Evolutionary conservation across 2,888 invertebrate genomes (phyloP).

Genomic region (Sminthurinus aureus): DNA sequence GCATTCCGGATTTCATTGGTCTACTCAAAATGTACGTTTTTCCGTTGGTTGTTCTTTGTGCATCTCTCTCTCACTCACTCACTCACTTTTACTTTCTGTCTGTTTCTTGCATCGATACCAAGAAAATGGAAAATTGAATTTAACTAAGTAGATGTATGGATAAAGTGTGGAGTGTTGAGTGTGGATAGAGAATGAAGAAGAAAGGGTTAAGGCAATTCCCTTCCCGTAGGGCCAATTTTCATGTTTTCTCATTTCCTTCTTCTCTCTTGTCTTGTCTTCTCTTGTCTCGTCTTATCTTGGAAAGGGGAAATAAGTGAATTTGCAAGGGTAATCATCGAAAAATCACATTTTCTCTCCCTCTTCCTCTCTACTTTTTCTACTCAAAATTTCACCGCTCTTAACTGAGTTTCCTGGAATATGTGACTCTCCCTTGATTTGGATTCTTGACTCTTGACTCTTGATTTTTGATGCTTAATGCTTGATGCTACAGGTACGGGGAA

Average conservation of each 20-base stretch:
- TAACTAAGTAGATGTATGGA: neutral
- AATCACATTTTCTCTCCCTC: constrained; percentile 6
- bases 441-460: too few relatives aligned
- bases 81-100: too few relatives aligned
- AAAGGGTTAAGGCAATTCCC: constrained; percentile 9
- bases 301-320: constrained; percentile 15
- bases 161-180: too few relatives aligned
- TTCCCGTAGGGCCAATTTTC: constrained; percentile 26
- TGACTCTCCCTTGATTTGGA: neutral
- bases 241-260: constrained; percentile 20
- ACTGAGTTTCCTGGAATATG: neutral
- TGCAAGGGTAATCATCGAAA: constrained; percentile 19
- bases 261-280: neutral
- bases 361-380: neutral
- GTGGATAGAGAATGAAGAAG: neutral
- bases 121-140: constrained; percentile 14
- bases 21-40: neutral
- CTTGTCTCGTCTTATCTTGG: too few relatives aligned
- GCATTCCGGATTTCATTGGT: too few relatives aligned
- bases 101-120: too few relatives aligned
- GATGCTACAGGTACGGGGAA: neutral
- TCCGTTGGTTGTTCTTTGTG: neutral
- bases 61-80: too few relatives aligned
- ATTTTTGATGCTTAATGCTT: too few relatives aligned
- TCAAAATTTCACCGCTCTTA: neutral